phyloP scores from a whole-genome alignment of 2,113 vertebrate species.

The Eubucco bourcierii region DNA sequence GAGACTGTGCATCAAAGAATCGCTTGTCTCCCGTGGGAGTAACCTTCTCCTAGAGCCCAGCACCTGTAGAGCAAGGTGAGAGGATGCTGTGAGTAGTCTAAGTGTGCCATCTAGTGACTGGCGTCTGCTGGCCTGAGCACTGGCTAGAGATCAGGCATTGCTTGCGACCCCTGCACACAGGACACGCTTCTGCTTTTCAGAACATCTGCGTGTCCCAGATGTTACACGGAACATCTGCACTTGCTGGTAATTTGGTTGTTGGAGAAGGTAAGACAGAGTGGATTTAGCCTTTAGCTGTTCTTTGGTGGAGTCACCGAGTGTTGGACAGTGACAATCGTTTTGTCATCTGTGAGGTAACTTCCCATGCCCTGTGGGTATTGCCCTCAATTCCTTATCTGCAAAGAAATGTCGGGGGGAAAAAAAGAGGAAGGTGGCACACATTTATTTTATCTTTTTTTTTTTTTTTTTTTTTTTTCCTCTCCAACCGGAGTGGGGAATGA shows the following conservation, averaged over 20 bases:
- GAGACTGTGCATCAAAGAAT: accelerated
- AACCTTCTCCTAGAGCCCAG: background rate
- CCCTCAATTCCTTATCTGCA: background rate
- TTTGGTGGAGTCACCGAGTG: background rate
- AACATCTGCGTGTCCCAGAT: accelerated
- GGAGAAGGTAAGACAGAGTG: background rate
- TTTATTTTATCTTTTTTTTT: background rate
- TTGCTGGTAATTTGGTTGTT: accelerated
- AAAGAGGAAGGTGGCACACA: accelerated
- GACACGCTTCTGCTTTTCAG: accelerated
- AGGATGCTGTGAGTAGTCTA: background rate
- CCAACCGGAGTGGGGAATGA: background rate
- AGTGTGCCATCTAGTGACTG: conserved; percentile 65
- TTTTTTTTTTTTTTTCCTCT: background rate
- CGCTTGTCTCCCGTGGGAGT: accelerated
- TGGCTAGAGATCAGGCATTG: accelerated
- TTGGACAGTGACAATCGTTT: accelerated
- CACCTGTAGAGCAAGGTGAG: background rate
- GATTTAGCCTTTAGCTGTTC: background rate
- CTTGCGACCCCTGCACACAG: accelerated
- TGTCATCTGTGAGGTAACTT: too few species aligned
- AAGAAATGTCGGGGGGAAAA: background rate
- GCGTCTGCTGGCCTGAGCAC: background rate
- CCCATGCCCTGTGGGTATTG: too few species aligned
- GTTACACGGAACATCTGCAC: accelerated